Percentiles rank a stretch among this genome's conserved stretches.
Conservation (phyloP, 2,888 invertebrate genomes). For the Melolontha melolontha region DNA sequence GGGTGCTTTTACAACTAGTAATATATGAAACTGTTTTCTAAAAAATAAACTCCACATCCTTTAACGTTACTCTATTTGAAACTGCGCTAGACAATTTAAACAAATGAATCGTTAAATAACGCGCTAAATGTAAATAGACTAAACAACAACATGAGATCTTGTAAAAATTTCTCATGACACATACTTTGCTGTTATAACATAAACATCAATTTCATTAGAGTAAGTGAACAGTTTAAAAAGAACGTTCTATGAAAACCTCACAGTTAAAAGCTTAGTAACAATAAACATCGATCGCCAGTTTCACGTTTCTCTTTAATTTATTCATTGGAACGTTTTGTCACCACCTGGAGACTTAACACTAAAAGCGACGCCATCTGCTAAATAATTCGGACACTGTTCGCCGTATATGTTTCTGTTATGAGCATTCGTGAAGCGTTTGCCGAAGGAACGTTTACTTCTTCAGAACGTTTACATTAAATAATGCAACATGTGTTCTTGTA, state of each 20-base stretch:
- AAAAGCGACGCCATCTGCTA: slow-evolving; percentile 28
- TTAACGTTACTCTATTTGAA: too few relatives aligned
- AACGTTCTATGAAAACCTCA: background rate
- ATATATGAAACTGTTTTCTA: too few relatives aligned
- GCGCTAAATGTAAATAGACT: too few relatives aligned
- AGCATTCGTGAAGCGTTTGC: slow-evolving; percentile 9
- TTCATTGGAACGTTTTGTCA: slow-evolving; percentile 31
- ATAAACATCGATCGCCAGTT: background rate
- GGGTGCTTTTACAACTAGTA: too few relatives aligned
- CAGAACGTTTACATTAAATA: slow-evolving; percentile 9
- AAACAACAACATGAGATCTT: too few relatives aligned
- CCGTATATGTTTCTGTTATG: slow-evolving; percentile 11
- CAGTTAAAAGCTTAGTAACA: background rate
- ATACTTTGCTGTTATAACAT: too few relatives aligned
- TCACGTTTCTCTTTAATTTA: slow-evolving; percentile 25
- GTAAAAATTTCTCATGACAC: too few relatives aligned
- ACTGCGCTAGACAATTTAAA: too few relatives aligned
- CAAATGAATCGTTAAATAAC: too few relatives aligned
- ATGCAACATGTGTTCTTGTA: slow-evolving; percentile 55
- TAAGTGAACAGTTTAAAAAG: too few relatives aligned
- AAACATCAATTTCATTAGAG: too few relatives aligned
- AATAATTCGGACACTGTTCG: slow-evolving; percentile 27
- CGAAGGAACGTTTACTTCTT: background rate
- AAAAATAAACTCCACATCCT: too few relatives aligned
- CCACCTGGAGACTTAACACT: slow-evolving; percentile 25